Evolutionary conservation across 2,888 invertebrate species (phyloP), one percentile per base, ranked within the genome.

Genomic region (Epiperipatus broadwayi): DNA sequence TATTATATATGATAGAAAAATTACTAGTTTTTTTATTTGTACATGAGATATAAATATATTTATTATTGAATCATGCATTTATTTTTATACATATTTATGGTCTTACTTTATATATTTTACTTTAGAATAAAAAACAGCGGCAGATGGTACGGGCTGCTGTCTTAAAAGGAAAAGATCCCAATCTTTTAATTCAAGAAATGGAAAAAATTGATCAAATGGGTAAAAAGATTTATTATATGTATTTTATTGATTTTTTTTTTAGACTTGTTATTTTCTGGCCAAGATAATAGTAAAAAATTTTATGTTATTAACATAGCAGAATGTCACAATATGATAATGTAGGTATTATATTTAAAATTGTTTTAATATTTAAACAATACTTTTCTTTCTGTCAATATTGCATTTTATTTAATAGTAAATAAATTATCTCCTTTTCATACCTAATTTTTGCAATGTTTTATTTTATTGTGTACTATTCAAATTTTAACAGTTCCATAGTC

Each of bases 151-250:
- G 95, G 45, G 85, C 89, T 33, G 91, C 93, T 35, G 93, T 95
- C 2, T 66, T 97, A 3, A 95, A 95, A 65, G 87, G 89, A 57
- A 93, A 95, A 66, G 93, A 97, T 68, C 93, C 95, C 0, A 71
- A 77, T 38, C 87, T 91, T 57, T 75, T 95, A 42, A 69, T 97
- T 28, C 80, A 83, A 53, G 93, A 93, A 61, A 73, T 97, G 69
- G 89, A 93, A 56, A 83, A 87, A 63, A 85, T 95, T 53, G 95
- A 95, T 68, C 83, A 89, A 69, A 91, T 93, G 85, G 91, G 89
- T 87, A 64, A 51, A 58, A 20, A 38, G 16, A 1, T 31, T 2
- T 5, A 4, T 31, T 36, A 7, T 15, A 35, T 39, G 2, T 38
- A 19, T 33, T 39, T 18, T 19, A 22, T 38, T 33, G 12, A 2